Evolutionary conservation across 2,797 vertebrate genomes (phyloP), one percentile per base, ranked within the genome.

Genomic region (Sebastiscus albofasciatus): DNA sequence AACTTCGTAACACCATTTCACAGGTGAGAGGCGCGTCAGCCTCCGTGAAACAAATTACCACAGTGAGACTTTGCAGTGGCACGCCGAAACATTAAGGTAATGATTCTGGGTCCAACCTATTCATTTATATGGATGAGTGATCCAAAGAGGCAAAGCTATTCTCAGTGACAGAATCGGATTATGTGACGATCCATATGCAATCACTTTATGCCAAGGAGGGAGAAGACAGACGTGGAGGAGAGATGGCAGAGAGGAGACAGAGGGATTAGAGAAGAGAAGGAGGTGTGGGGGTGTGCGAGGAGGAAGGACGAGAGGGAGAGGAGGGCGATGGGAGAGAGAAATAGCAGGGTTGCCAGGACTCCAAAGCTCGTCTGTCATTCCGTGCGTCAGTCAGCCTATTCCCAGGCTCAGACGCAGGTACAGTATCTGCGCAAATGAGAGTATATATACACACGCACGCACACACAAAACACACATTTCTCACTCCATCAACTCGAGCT

Each of bases 361-460:
- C 90, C 87, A 87, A 88, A 93, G 89, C 90, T 86, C 80, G 90
- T 87, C 93, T 94, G 94, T 95, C 92, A 93, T 93, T 88, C 84
- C 3, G 89, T 95, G 94, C 95, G 94, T 96, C 94, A 95, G 89
- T 94, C 91, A 54, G 87, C 75, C 94, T 95, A 95, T 96, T 96
- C 93, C 89, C 82, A 90, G 94, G 83, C 88, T 92, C 88, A 89
- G 79, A 95, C 93, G 90, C 94, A 94, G 92, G 90, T 92, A 90
- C 89, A 84, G 84, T 86, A 72, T 87, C 79, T 94, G 90, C 84
- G 89, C 89, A 93, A 78, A 85, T 79, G 81, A 66, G 77, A 73
- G 71, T 55, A 58, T 59, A 83, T 70, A 82, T 22, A 84, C n/a
- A 65, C 27, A 72, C 13, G 16, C 62, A 22, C 5, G 31, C 6